Conservation (phyloP, 2,113 vertebrate genomes). For the Beaufortia kweichowensis region DNA sequence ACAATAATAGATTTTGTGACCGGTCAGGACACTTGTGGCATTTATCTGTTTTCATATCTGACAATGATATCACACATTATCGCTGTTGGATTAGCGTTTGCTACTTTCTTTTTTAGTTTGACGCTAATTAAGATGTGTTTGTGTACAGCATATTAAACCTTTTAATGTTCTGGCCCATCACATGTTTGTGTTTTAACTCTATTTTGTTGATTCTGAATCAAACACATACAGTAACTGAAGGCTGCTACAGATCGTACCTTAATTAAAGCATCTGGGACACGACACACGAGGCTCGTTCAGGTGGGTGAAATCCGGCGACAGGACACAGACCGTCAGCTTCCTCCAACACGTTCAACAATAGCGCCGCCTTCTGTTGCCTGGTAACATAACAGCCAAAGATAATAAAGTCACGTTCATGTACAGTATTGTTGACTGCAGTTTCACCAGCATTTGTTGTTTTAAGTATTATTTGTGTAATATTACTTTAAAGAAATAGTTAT, state of each 20-base stretch:
- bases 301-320: background rate
- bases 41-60: background rate
- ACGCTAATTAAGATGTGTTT: constrained; percentile 11
- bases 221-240: background rate
- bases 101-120: constrained; percentile 2
- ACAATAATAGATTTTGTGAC: no score
- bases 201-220: background rate
- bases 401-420: background rate
- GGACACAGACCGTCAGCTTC: no score
- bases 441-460: background rate
- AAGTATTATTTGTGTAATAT: no score
- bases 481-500: no score
- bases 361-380: background rate
- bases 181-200: background rate
- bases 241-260: background rate
- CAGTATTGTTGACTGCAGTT: background rate
- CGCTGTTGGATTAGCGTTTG: background rate
- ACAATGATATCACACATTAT: background rate
- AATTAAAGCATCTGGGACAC: background rate
- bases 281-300: background rate
- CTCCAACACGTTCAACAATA: background rate
- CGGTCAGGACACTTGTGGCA: no score
- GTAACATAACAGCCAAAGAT: background rate
- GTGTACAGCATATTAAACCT: constrained; percentile 1
- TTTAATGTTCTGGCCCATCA: background rate